Evolutionary conservation across 2,888 invertebrate species (phyloP).

Genomic region (Ferrisia virgata): DNA sequence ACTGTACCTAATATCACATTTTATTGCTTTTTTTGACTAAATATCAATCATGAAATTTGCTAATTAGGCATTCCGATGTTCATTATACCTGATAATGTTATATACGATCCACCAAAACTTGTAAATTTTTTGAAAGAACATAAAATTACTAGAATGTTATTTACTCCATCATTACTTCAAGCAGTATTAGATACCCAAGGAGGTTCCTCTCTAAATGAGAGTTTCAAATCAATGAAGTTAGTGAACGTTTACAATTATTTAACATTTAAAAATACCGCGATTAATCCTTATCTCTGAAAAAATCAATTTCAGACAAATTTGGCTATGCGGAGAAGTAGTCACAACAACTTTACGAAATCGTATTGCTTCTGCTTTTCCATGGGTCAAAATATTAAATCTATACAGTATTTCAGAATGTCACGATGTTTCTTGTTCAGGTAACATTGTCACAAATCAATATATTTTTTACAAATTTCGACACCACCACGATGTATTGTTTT

Average conservation of each 20-base stretch:
- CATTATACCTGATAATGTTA: constrained; percentile 51
- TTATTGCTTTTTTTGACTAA: not conserved
- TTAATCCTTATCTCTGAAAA: too few species aligned
- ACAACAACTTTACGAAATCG: constrained; percentile 49
- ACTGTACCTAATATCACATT: not conserved
- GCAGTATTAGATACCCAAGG: constrained; percentile 49
- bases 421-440: constrained; percentile 50
- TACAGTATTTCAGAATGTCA: constrained; percentile 51
- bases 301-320: constrained; percentile 49
- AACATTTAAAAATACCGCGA: too few species aligned
- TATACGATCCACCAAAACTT: constrained; percentile 50
- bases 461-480: not conserved
- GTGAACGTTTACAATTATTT: not conserved
- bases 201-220: not conserved
- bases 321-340: constrained; percentile 51
- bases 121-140: constrained; percentile 48
- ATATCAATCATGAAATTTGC: not conserved
- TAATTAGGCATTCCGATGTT: constrained; percentile 50
- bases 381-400: constrained; percentile 50
- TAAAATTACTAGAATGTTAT: constrained; percentile 50
- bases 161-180: constrained; percentile 51
- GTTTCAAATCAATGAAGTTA: constrained; percentile 47
- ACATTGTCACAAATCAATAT: not conserved
- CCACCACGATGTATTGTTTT: not conserved
- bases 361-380: constrained; percentile 48